Percentiles rank a stretch among this genome's conserved stretches.
phyloP scores from a whole-genome alignment of 2,113 vertebrate species.

The Tyto alba region DNA sequence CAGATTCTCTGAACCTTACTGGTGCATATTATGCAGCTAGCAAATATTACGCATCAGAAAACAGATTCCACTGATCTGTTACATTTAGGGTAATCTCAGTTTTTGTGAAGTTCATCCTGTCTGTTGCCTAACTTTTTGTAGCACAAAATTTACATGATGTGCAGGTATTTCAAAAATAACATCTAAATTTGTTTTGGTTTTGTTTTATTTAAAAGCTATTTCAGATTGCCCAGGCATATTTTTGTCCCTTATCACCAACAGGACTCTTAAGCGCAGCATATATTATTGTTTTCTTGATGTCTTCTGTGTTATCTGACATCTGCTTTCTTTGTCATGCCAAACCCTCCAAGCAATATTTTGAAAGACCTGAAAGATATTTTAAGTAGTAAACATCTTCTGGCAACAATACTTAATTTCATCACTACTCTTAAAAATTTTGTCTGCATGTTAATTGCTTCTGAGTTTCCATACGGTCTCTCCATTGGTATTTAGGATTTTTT shows the following conservation, averaged over 20 bases:
- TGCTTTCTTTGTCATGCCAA: conserved; percentile 59
- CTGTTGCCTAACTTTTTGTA: conserved; percentile 1
- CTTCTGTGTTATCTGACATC: conserved; percentile 58
- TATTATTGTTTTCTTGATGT: conserved; percentile 52
- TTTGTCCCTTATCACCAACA: conserved; percentile 46
- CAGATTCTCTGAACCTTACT: not conserved
- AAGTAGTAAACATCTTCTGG: conserved; percentile 57
- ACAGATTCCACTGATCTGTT: not conserved
- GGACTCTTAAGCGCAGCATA: conserved; percentile 50
- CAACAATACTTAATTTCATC: conserved; percentile 63
- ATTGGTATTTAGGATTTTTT: not conserved
- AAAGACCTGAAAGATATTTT: conserved; percentile 61
- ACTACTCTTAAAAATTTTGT: conserved; percentile 64
- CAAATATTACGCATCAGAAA: not conserved
- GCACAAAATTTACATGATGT: not conserved
- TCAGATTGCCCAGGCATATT: conserved; percentile 35
- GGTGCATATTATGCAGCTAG: not conserved
- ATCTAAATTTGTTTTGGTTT: not conserved
- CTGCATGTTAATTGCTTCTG: conserved; percentile 49
- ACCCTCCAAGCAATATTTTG: conserved; percentile 51
- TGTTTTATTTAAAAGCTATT: conserved; percentile 52
- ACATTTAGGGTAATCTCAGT: not conserved
- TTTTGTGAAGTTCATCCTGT: conserved; percentile 14
- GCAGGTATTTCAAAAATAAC: not conserved
- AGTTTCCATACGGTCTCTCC: conserved; percentile 36